Percentiles rank a stretch among this genome's conserved stretches.
These are phyloP conservation scores for Perca fluviatilis DNA, from an alignment of 2,113 vertebrate species.

Conservation along the genomic window DNA sequence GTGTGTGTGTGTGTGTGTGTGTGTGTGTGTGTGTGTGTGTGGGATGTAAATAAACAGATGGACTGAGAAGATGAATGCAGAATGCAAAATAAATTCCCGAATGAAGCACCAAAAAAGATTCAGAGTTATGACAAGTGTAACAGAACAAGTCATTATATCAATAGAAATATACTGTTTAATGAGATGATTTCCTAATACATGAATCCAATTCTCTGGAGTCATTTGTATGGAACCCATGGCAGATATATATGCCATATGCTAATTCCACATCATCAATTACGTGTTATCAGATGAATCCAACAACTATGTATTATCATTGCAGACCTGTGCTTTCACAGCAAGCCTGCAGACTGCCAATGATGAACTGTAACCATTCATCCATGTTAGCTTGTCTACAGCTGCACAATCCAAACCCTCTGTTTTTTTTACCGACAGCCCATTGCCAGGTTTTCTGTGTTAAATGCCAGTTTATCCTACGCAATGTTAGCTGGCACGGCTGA, in stretches of 20 bases:
- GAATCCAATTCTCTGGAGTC: slow-evolving; percentile 9
- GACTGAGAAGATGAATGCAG: slow-evolving; percentile 23
- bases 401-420: slow-evolving; percentile 23
- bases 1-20: slow-evolving; percentile 31
- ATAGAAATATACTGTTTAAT: slow-evolving; percentile 9
- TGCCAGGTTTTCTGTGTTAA: slow-evolving; percentile 35
- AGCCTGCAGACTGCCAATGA: slow-evolving; percentile 24
- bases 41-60: slow-evolving; percentile 67
- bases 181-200: slow-evolving; percentile 14
- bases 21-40: slow-evolving; percentile 33
- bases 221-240: slow-evolving; percentile 22
- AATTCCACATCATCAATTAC: slow-evolving; percentile 45
- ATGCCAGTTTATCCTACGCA: slow-evolving; percentile 42
- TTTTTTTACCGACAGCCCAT: background rate
- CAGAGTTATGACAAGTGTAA: slow-evolving; percentile 3
- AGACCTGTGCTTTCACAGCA: slow-evolving; percentile 6
- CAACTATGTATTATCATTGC: slow-evolving; percentile 35
- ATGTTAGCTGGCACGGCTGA: slow-evolving; percentile 22
- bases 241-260: slow-evolving; percentile 22
- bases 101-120: background rate
- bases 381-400: slow-evolving; percentile 20
- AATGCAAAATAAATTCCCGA: slow-evolving; percentile 43
- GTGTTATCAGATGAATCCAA: slow-evolving; percentile 32
- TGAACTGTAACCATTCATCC: slow-evolving; percentile 38
- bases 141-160: slow-evolving; percentile 10